These are phyloP conservation scores for Euproctis similis DNA, from an alignment of 2,888 invertebrate genomes.

Conservation along the genomic window DNA sequence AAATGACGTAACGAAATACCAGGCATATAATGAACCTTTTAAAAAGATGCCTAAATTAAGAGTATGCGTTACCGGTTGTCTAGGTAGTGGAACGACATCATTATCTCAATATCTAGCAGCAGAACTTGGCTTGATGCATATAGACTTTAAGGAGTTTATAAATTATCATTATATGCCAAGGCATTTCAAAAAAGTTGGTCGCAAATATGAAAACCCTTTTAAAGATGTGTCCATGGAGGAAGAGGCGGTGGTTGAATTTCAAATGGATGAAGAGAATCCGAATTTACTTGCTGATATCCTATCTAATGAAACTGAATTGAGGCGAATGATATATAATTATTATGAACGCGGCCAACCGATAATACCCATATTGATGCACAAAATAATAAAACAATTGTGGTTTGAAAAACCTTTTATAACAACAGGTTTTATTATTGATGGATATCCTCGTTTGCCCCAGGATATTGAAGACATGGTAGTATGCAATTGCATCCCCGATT, in stretches of 20 bases:
- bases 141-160: conserved; percentile 61
- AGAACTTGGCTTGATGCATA: conserved; percentile 71
- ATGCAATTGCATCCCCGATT: conserved; percentile 73
- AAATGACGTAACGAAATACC: conserved; percentile 62
- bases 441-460: conserved; percentile 73
- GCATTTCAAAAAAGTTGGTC: conserved; percentile 63
- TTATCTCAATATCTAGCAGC: conserved; percentile 65
- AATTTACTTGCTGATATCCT: conserved; percentile 42
- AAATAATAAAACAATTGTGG: conserved; percentile 67
- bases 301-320: conserved; percentile 50
- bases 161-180: conserved; percentile 50
- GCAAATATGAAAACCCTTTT: conserved; percentile 55
- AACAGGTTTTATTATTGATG: conserved; percentile 76
- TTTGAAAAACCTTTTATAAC: conserved; percentile 61
- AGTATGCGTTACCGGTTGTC: conserved; percentile 75
- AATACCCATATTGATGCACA: conserved; percentile 52
- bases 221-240: conserved; percentile 44
- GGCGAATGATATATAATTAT: conserved; percentile 61
- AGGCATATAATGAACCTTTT: conserved; percentile 57
- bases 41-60: conserved; percentile 64
- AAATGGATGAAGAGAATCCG: conserved; percentile 50
- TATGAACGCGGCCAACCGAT: conserved; percentile 64
- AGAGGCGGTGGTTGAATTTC: conserved; percentile 46
- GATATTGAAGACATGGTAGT: conserved; percentile 73
- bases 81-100: conserved; percentile 72